Evolutionary conservation across 2,113 vertebrate species (phyloP), one percentile per base, ranked within the genome.

Genomic region (Euleptes europaea): DNA sequence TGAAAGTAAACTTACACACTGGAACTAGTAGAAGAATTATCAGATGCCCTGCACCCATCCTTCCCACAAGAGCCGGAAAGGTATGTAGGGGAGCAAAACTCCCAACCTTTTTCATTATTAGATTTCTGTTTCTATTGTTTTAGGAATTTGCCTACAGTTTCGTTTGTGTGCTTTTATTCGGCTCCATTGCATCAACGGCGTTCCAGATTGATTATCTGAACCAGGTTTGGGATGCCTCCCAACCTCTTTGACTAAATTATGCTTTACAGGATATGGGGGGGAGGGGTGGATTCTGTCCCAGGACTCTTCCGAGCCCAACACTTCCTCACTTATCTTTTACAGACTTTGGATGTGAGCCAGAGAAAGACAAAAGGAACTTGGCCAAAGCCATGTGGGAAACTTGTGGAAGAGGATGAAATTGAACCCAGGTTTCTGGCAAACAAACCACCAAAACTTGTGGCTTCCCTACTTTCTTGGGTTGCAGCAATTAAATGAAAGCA

Each of bases 191-290:
- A 31, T 85, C 54, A 85, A 73, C 80, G 79, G 84, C 31, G 54
- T 69, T 85, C 77, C 84, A 85, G 84, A 85, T 85, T 67, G 84
- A 80, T 85, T 65, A 85, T 80, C 84, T 85, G 77, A 65, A 80
- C 54, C 77, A 66, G 35, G 33, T 80, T 85, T 85, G 77, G 67
- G 77, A 80, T 85, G 57, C n/a, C 77, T 73, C 77, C 84, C 77
- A 85, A 73, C n/a, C 54, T 21, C 38, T 79, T 79, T 73, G 77
- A 79, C 77, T 85, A 85, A 80, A 85, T 71, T 80, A 63, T 54
- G 67, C 57, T 80, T 80, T 78, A 73, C 69, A 63, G n/a, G 70
- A 80, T 73, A 71, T 71, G 66, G 31, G 54, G 74, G 47, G 40
- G 15, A 14, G 17, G 44, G 13, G 21, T 17, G 54, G 33, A 63